Base-by-base conservation (phyloP, 2,888 invertebrate genomes). In the Pseudolycoriella hygida region DNA sequence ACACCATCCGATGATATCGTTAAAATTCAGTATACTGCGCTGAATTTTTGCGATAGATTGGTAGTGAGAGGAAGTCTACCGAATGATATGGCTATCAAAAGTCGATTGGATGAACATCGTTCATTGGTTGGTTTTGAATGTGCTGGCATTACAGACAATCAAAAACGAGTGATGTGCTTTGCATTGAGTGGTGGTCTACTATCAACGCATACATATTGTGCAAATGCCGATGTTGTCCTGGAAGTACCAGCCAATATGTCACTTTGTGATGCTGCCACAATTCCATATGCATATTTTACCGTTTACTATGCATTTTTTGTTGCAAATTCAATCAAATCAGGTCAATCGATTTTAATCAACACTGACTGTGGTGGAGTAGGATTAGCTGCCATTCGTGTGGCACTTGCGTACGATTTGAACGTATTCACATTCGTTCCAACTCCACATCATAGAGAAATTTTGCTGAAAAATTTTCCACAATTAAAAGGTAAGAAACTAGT, bases 21-120 rank as follows among this genome's bases (percentile, higher is more conserved):
- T 1, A 58, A 73, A 60, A 73, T 85, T 1, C 73, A 80, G 54
- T 89, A 83, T 58, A 67, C 87, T 0, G 74, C 90, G 0, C 61
- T 96, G 12, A 97, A 96, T 67, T 96, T 94, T 76, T 78, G 88
- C 56, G 96, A 96, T 61, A 71, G 96, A 1, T 94, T 96, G 96
- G 70, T 88, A 1, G 88, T 93, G 0, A 87, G 87, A 1, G 94
- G 92, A 2, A 88, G 88, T 56, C 72, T 96, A 6, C 78, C 84
- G 5, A 75, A 77, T 0, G 93, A 94, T 59, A 75, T 85, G 1
- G 76, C 86, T 1, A 82, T 83, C 0, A 70, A 71, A 30, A 71
- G 69, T 1, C 68, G 80, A n/a, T 57, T 73, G 18, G 67, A 71
- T 11, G 75, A 84, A 52, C 76, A 76, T 50, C 74, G 73, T 53